Conservation (phyloP, 2,888 invertebrate species). For the Lobophora halterata region DNA sequence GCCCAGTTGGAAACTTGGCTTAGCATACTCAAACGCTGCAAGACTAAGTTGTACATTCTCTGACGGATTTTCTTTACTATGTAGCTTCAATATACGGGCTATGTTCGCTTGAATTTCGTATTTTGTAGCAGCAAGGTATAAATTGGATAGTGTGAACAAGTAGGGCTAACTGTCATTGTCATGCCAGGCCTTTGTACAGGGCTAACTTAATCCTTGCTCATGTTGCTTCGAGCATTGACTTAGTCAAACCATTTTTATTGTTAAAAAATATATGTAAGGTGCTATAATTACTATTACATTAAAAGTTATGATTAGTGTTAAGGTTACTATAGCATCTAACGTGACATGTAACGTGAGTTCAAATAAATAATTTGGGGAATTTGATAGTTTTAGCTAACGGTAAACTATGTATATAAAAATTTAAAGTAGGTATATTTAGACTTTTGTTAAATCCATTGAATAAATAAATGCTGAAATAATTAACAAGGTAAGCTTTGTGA, state of each 20-base stretch:
- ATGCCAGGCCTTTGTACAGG: slow-evolving; percentile 53
- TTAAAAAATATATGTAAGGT: too few relatives aligned
- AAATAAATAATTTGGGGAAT: too few relatives aligned
- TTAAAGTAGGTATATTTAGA: too few relatives aligned
- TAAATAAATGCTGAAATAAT: too few relatives aligned
- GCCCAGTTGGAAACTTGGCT: slow-evolving; percentile 54
- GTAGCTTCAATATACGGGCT: slow-evolving; percentile 17
- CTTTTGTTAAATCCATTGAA: too few relatives aligned
- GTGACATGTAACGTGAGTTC: too few relatives aligned
- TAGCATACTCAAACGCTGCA: slow-evolving; percentile 41
- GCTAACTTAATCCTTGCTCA: slow-evolving; percentile 55
- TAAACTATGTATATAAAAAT: too few relatives aligned
- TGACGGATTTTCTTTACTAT: slow-evolving; percentile 14
- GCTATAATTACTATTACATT: too few relatives aligned
- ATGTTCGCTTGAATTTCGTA: slow-evolving; percentile 22
- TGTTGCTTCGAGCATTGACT: slow-evolving; percentile 52
- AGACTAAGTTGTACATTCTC: slow-evolving; percentile 12
- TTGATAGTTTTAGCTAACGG: too few relatives aligned
- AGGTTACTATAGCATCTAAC: too few relatives aligned
- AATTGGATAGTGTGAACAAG: slow-evolving; percentile 46
- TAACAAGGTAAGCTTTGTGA: slow-evolving; percentile 28
- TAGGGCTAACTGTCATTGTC: slow-evolving; percentile 63
- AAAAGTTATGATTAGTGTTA: too few relatives aligned
- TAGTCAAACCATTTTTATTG: slow-evolving; percentile 45
- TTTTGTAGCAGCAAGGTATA: slow-evolving; percentile 24